Conservation (phyloP, 2,113 vertebrate species). For the Callipepla californica region DNA sequence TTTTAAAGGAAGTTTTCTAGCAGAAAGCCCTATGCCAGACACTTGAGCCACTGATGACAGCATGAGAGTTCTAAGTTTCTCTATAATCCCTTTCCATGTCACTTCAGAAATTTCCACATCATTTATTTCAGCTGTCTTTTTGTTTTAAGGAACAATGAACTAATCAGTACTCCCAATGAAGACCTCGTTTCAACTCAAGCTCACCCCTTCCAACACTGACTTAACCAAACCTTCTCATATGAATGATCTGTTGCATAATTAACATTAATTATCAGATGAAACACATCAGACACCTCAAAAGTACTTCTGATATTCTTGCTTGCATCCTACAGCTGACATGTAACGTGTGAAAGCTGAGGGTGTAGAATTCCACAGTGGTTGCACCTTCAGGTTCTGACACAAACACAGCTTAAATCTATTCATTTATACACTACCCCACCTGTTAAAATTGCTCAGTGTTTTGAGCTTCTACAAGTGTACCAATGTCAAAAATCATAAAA, state of each 20-base stretch:
- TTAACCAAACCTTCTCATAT: neutral
- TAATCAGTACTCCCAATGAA: neutral
- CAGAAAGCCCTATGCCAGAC: neutral
- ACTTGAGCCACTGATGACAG: neutral
- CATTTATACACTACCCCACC: slow-evolving; percentile 37
- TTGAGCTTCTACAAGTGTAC: slow-evolving; percentile 35
- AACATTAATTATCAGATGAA: slow-evolving; percentile 44
- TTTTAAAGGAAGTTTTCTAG: neutral
- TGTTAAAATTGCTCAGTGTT: slow-evolving; percentile 34
- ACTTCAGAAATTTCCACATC: neutral
- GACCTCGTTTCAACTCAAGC: neutral
- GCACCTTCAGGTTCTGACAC: slow-evolving; percentile 49
- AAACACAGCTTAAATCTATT: slow-evolving; percentile 63
- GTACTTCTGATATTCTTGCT: slow-evolving; percentile 17
- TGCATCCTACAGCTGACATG: neutral
- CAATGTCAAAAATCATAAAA: no score
- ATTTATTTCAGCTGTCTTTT: neutral
- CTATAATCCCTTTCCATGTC: neutral
- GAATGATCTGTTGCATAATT: slow-evolving; percentile 23
- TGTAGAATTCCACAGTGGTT: slow-evolving; percentile 52
- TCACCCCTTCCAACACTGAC: neutral
- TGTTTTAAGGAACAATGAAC: neutral
- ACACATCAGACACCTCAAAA: slow-evolving; percentile 29
- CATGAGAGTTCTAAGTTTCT: neutral
- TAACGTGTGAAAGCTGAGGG: slow-evolving; percentile 1